phyloP scores from a whole-genome alignment of 23 tunicate genomes.

The Halocynthia aurantium region DNA sequence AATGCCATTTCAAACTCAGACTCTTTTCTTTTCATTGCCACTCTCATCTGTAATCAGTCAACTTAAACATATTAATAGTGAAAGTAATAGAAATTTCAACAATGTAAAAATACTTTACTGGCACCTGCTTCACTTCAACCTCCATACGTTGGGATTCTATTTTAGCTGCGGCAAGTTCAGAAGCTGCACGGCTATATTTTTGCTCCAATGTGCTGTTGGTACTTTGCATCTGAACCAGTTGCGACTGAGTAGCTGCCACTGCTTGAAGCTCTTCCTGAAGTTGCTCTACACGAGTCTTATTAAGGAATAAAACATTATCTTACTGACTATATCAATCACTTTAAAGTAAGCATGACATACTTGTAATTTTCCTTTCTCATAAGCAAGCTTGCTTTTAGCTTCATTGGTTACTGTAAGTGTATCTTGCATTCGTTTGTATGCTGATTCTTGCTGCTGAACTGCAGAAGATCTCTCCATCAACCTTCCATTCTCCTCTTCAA shows the following conservation, averaged over 20 bases:
- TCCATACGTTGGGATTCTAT: constrained; percentile 42
- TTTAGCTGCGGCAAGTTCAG: constrained; percentile 59
- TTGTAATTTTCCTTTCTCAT: constrained; percentile 78
- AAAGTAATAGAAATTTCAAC: too few species aligned
- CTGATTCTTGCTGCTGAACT: constrained; percentile 76
- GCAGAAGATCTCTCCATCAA: constrained; percentile 59
- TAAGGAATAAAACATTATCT: background rate
- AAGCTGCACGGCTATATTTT: constrained; percentile 50
- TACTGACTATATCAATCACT: background rate
- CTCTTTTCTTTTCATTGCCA: constrained; percentile 49
- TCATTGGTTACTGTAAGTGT: constrained; percentile 28
- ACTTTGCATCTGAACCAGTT: constrained; percentile 63
- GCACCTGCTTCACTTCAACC: constrained; percentile 66
- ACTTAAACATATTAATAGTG: too few species aligned
- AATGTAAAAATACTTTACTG: background rate
- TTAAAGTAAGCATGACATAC: background rate
- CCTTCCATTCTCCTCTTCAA: constrained; percentile 66
- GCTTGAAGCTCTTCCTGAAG: constrained; percentile 71
- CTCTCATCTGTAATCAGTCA: constrained; percentile 1
- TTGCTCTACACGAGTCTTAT: constrained; percentile 70
- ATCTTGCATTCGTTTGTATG: constrained; percentile 67
- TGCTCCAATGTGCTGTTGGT: constrained; percentile 79
- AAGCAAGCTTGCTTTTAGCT: constrained; percentile 69
- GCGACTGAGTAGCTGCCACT: constrained; percentile 69
- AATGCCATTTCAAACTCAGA: constrained; percentile 68